These are phyloP conservation scores for Papilio helenus DNA, from an alignment of 1,140 invertebrate genomes.

Conservation along the genomic window DNA sequence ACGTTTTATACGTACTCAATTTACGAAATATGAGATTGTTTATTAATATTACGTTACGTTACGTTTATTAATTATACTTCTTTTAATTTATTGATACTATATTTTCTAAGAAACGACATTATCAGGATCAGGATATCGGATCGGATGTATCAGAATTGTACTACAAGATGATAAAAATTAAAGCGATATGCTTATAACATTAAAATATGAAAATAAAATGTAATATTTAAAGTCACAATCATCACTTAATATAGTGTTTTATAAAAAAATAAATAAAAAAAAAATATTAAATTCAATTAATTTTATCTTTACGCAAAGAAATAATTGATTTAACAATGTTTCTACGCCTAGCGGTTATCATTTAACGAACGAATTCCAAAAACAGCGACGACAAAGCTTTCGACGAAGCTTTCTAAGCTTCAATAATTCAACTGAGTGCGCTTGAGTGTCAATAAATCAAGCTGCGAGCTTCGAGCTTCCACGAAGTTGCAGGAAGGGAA, in stretches of 20 bases:
- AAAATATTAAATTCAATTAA: too few species aligned
- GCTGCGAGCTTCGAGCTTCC: conserved; percentile 19
- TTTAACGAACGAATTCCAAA: conserved; percentile 24
- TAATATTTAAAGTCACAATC: too few species aligned
- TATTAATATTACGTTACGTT: not conserved
- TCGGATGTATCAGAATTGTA: too few species aligned
- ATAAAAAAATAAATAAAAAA: too few species aligned
- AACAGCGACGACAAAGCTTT: conserved; percentile 24
- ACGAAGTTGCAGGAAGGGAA: conserved; percentile 28
- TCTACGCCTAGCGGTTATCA: not conserved
- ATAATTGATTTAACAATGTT: not conserved
- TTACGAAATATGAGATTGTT: not conserved
- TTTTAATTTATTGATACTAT: not conserved
- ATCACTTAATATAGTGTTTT: too few species aligned
- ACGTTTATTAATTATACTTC: not conserved
- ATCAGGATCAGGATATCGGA: too few species aligned
- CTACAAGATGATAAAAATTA: too few species aligned
- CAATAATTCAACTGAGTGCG: conserved; percentile 32
- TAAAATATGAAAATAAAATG: too few species aligned
- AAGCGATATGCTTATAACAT: too few species aligned
- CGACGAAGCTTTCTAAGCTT: not conserved
- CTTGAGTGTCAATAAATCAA: conserved; percentile 36
- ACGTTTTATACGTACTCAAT: not conserved
- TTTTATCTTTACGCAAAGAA: not conserved
- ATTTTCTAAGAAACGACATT: not conserved